phyloP scores from a whole-genome alignment of 2,888 invertebrate species.

The Cataglyphis rosenhaueri region DNA sequence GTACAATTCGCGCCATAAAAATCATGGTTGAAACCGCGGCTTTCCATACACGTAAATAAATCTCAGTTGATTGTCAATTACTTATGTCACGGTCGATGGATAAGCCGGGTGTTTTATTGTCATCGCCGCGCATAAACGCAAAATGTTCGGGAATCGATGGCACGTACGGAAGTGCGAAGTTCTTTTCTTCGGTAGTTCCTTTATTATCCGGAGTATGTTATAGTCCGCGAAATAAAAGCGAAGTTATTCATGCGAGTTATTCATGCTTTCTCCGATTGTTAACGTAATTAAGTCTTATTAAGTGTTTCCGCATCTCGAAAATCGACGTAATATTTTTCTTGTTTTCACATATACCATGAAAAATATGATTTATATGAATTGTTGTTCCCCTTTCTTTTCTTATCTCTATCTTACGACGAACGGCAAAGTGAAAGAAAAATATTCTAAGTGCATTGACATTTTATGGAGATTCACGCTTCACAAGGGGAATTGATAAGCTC shows the following conservation, averaged over 20 bases:
- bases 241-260: not conserved
- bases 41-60: constrained; percentile 68
- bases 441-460: constrained; percentile 7
- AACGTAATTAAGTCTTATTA: constrained; percentile 28
- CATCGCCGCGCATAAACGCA: constrained; percentile 25
- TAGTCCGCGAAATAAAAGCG: constrained; percentile 31
- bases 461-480: constrained; percentile 10
- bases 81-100: constrained; percentile 68
- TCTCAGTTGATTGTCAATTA: constrained; percentile 71
- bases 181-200: constrained; percentile 7
- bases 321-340: not conserved
- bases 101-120: constrained; percentile 61
- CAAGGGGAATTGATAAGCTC: constrained; percentile 20
- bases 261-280: constrained; percentile 16
- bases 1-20: constrained; percentile 34
- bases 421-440: not conserved
- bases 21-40: constrained; percentile 28
- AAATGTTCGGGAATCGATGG: constrained; percentile 35
- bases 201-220: constrained; percentile 16
- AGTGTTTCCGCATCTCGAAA: not conserved
- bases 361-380: not conserved
- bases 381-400: not conserved
- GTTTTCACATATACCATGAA: not conserved
- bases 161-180: constrained; percentile 57
- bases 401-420: not conserved